Conservation (phyloP, 2,888 invertebrate genomes). For the Athalia cordata region DNA sequence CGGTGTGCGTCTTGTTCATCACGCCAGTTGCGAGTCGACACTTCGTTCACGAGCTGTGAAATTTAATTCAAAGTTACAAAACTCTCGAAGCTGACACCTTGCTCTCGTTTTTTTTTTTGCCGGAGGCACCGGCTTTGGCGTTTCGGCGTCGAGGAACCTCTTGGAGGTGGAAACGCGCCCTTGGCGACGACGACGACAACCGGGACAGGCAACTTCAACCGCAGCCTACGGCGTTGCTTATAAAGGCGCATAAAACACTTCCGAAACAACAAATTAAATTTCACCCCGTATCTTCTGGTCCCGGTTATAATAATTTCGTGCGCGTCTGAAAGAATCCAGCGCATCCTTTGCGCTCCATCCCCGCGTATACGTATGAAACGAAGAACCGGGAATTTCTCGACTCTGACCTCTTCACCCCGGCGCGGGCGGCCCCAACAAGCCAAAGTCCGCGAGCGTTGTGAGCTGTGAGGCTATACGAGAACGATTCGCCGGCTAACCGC, state of each 20-base stretch:
- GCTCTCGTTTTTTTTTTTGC: not conserved
- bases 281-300: constrained; percentile 45
- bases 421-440: constrained; percentile 4
- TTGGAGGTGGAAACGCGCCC: constrained; percentile 39
- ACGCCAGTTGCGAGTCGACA: constrained; percentile 40
- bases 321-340: constrained; percentile 15
- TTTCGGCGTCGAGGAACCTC: not conserved
- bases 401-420: constrained; percentile 28
- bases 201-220: constrained; percentile 16
- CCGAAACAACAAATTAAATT: constrained; percentile 69
- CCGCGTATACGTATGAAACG: not conserved
- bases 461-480: not conserved
- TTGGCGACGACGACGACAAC: constrained; percentile 26
- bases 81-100: constrained; percentile 43
- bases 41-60: constrained; percentile 64
- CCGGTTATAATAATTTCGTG: constrained; percentile 17
- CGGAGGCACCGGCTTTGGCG: constrained; percentile 20
- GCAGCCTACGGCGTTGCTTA: constrained; percentile 1
- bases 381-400: constrained; percentile 31
- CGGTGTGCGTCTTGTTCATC: constrained; percentile 46
- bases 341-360: not conserved
- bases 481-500: constrained; percentile 28
- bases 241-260: constrained; percentile 57
- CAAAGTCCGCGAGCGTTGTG: constrained; percentile 1
- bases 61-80: constrained; percentile 62